Percentiles rank a stretch among this genome's conserved stretches.
These are phyloP conservation scores for Cyanistes caeruleus DNA, from an alignment of 2,113 vertebrate genomes.

Conservation along the genomic window DNA sequence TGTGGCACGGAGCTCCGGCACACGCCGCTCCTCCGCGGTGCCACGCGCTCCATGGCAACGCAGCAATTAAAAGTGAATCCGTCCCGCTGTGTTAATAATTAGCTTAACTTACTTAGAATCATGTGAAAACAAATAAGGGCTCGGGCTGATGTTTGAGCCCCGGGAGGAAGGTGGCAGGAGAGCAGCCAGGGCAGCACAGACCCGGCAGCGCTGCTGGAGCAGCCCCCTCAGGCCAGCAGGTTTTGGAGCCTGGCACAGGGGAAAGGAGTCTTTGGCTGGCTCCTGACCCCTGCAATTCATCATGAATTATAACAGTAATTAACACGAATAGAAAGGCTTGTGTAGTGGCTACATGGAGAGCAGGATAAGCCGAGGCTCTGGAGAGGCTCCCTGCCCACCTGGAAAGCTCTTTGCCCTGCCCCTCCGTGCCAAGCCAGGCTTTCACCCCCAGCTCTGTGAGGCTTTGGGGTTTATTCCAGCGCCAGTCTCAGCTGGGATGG, in stretches of 20 bases:
- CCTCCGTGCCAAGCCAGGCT: not conserved
- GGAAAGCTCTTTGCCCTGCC: not conserved
- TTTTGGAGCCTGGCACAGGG: not conserved
- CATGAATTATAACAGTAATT: not conserved
- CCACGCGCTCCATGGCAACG: not conserved
- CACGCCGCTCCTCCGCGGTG: not conserved
- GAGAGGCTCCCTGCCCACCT: not conserved
- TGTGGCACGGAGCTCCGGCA: fast-evolving
- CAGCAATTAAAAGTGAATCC: slow-evolving; percentile 50
- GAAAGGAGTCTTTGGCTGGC: not conserved
- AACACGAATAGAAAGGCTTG: not conserved
- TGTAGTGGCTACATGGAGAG: not conserved
- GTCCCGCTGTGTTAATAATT: slow-evolving; percentile 59
- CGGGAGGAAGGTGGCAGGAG: not conserved
- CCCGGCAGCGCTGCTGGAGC: not conserved
- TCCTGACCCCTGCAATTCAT: not conserved
- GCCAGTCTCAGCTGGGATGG: not conserved
- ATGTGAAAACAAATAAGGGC: slow-evolving; percentile 42
- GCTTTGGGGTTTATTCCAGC: not conserved
- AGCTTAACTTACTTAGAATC: slow-evolving; percentile 52
- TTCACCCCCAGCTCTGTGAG: not conserved
- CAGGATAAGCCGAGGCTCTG: not conserved
- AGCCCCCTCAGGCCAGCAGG: not conserved
- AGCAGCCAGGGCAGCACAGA: not conserved
- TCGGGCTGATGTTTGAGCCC: not conserved